Evolutionary conservation across 2,797 vertebrate species (phyloP), one percentile per base, ranked within the genome.

Genomic region (Enteromius radiatus): DNA sequence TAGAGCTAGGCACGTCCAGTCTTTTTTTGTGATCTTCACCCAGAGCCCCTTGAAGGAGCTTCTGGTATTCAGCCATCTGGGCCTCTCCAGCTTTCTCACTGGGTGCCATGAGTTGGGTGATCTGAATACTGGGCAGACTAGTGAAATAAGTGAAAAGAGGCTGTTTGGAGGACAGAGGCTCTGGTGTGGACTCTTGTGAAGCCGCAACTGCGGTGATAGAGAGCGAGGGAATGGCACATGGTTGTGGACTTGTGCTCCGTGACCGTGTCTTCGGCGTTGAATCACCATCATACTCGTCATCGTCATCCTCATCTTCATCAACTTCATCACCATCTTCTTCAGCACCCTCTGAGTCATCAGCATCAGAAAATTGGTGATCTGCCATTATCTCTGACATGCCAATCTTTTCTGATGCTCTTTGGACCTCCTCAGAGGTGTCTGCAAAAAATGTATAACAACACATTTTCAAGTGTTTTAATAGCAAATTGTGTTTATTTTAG

Each of bases 331-430:
- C 96, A 0, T 99, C 98, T 56, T 99, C 98, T 41, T 94, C 95
- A 0, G 74, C 92, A 0, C 96, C 97, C 1, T 98, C 97, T 0
- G 97, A 97, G 87, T 99, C 97, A 77, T 99, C 97, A 0, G 97
- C 97, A 0, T 99, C 98, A 0, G 97, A 99, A 91, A 99, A 99
- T 92, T 99, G 98, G 88, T 99, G 98, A 4, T 96, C 95, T 1
- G 95, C 90, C 89, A 96, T 94, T 80, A 92, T 84, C 10, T 94
- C 91, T 59, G 94, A 90, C 78, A 92, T 81, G 87, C 91, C 91
- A 43, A 90, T 92, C 92, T 97, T 97, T 86, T 96, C 96, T 15
- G 92, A 85, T 5, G 93, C 93, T 88, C 94, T 95, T 83, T 96
- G 96, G 83, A 94, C 93, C 82, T 99, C 97, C 69, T 98, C 97